Base-by-base conservation (phyloP, 2,113 vertebrate species). In the Pavo muticus region DNA sequence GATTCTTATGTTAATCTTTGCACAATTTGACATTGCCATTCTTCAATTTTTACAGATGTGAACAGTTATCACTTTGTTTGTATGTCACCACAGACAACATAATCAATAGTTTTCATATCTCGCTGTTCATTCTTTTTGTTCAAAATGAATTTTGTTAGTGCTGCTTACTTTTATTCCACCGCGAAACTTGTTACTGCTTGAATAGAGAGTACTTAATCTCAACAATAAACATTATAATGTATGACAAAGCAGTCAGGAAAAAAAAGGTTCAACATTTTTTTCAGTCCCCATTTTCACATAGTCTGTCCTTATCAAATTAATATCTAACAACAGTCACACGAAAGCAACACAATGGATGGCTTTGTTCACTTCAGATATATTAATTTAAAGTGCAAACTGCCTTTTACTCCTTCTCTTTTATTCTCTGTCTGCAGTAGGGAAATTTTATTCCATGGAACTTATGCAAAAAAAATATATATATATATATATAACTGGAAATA, bases 51-150 rank as follows among this genome's bases (percentile, higher is more conserved):
- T 83, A 91, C 32, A 68, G 65, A 96, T 83, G 85, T 77, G 92
- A 97, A 94, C 96, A 91, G 94, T 96, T 96, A 97, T 96, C 95
- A 96, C 96, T 96, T 97, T 97, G 95, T 96, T 97, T 97, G 85
- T 97, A 93, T 97, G 97, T 96, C 96, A 97, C 87, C 48, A 94
- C 56, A 96, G 97, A 97, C 97, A 97, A 96, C 96, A 96, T 96
- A 97, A 97, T 95, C 94, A 97, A 97, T 93, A 95, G 96, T 97
- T 97, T 97, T 97, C 92, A 93, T 97, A 94, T 96, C 95, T 93
- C 91, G 73, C 94, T 93, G 93, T 87, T 97, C 92, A 96, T 61
- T 95, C 42, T 94, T 97, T 91, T 95, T 95, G 94, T 93, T 94
- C 48, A 85, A 90, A 95, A 93, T 84, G 91, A 88, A 93, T 97